Percentiles rank a stretch among this genome's conserved stretches.
Evolutionary conservation across 2,888 invertebrate species (phyloP).

Genomic region (Epinotia nisella): DNA sequence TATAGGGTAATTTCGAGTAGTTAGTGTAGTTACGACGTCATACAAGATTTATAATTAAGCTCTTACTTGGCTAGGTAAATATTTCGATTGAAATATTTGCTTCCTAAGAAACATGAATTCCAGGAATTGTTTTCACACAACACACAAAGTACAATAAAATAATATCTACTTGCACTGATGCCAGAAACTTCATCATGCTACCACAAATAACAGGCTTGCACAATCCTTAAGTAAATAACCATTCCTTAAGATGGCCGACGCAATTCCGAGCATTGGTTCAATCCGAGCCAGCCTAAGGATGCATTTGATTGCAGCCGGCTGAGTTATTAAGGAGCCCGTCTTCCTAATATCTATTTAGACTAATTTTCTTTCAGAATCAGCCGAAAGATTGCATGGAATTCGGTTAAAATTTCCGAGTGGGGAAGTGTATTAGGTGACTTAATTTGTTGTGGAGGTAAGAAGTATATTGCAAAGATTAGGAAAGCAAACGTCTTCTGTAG

Average conservation of each 20-base stretch:
- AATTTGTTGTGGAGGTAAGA: background rate
- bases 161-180: no score
- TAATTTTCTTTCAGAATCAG: constrained; percentile 32
- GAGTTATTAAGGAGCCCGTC: constrained; percentile 50
- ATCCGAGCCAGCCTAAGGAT: constrained; percentile 44
- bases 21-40: no score
- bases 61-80: no score
- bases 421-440: background rate
- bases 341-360: constrained; percentile 38
- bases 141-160: background rate
- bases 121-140: no score
- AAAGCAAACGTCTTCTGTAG: no score
- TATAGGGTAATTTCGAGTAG: no score
- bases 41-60: no score
- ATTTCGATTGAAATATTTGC: no score
- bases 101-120: no score
- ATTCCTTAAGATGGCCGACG: constrained; percentile 35
- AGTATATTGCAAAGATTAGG: background rate
- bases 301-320: constrained; percentile 51
- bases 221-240: constrained; percentile 13
- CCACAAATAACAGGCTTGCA: constrained; percentile 9
- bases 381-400: constrained; percentile 34
- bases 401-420: constrained; percentile 17
- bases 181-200: constrained; percentile 4
- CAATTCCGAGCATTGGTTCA: constrained; percentile 32